phyloP scores from a whole-genome alignment of 2,113 vertebrate genomes.

The Ameiurus melas region DNA sequence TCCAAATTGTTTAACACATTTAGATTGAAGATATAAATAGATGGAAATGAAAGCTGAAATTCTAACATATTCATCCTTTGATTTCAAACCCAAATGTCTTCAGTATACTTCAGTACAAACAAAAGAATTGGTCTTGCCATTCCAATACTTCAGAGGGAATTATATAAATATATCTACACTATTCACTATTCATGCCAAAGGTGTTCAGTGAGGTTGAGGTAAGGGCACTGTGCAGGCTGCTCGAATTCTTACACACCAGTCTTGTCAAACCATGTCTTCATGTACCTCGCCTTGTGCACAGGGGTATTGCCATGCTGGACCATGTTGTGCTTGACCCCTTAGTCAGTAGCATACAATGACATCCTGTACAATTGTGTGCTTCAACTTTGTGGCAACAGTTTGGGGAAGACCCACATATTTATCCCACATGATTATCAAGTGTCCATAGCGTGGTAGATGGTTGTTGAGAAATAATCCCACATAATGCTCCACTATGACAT shows the following conservation, averaged over 20 bases:
- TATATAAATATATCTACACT: too few relatives aligned
- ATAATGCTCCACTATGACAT: neutral
- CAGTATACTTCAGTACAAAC: neutral
- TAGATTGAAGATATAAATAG: neutral
- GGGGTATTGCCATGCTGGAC: neutral
- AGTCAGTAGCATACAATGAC: too few relatives aligned
- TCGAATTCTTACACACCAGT: too few relatives aligned
- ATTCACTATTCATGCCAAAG: neutral
- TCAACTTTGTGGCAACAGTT: too few relatives aligned
- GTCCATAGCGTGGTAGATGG: neutral
- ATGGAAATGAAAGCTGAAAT: neutral
- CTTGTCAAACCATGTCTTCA: neutral
- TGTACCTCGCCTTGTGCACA: neutral
- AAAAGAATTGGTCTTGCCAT: neutral
- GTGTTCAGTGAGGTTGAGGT: neutral
- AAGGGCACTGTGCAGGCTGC: neutral
- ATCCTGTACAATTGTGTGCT: too few relatives aligned
- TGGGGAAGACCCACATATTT: too few relatives aligned
- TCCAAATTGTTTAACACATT: neutral
- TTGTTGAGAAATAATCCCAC: neutral
- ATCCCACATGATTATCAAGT: neutral
- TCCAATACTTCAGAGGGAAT: neutral
- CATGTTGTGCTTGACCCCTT: neutral
- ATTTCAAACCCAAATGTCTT: neutral
- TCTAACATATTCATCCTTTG: neutral